phyloP scores from a whole-genome alignment of 2,888 invertebrate species.

The Heliconius charithonia region DNA sequence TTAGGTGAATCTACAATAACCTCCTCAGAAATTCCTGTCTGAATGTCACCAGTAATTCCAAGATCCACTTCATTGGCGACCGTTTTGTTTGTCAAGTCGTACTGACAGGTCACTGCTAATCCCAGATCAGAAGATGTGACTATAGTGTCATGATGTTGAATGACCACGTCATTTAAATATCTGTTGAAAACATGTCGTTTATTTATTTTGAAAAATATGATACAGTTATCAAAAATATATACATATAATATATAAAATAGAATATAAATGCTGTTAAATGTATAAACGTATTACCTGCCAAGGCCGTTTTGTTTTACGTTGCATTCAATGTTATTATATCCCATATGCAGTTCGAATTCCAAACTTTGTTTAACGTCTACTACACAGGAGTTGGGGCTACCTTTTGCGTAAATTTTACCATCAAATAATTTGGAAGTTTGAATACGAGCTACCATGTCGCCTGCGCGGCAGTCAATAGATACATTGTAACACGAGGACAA shows the following conservation, averaged over 20 bases:
- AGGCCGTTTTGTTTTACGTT: slow-evolving; percentile 95
- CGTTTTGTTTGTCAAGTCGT: slow-evolving; percentile 96
- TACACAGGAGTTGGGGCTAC: slow-evolving; percentile 96
- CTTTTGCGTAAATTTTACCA: slow-evolving; percentile 97
- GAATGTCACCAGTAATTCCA: slow-evolving; percentile 94
- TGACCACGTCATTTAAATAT: slow-evolving; percentile 95
- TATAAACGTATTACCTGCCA: slow-evolving; percentile 82
- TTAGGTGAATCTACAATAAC: slow-evolving; percentile 97
- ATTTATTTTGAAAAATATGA: neutral
- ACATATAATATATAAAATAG: neutral
- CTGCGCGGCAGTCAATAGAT: slow-evolving; percentile 94
- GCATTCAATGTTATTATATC: slow-evolving; percentile 95
- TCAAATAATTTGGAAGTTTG: slow-evolving; percentile 96
- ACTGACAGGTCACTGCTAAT: slow-evolving; percentile 96
- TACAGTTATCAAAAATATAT: neutral
- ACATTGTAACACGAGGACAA: slow-evolving; percentile 97
- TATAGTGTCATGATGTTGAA: slow-evolving; percentile 97
- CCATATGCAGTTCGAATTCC: slow-evolving; percentile 96
- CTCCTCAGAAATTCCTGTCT: slow-evolving; percentile 93
- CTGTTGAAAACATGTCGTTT: slow-evolving; percentile 56
- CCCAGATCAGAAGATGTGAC: slow-evolving; percentile 97
- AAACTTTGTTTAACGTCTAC: slow-evolving; percentile 93
- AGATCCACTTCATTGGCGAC: slow-evolving; percentile 96
- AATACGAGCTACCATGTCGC: slow-evolving; percentile 96
- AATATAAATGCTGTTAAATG: neutral